A percentile compares a stretch with the other conserved stretches of the same genome.
Evolutionary conservation across 2,888 invertebrate species (phyloP).

Genomic region (Laspeyria flexula): DNA sequence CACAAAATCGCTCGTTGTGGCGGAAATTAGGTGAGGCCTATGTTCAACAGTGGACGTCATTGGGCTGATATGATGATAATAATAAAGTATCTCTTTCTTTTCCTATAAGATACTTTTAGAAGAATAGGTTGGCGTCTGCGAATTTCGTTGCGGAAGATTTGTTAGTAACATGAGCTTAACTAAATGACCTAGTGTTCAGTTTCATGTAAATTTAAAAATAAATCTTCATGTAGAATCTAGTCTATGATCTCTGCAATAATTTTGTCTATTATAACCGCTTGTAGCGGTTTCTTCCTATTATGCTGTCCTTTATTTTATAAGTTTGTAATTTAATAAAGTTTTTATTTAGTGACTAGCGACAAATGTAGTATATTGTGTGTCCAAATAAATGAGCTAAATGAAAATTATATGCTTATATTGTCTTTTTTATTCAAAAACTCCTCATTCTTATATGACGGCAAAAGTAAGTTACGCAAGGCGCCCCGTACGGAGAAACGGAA

Average conservation of each 20-base stretch:
- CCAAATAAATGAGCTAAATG: constrained; percentile 37
- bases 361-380: constrained; percentile 34
- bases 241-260: constrained; percentile 83
- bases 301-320: constrained; percentile 63
- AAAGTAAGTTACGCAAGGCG: too few relatives aligned
- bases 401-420: constrained; percentile 4
- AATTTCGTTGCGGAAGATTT: too few relatives aligned
- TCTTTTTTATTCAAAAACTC: not conserved
- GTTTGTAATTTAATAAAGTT: constrained; percentile 34
- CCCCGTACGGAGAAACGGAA: too few relatives aligned
- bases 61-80: too few relatives aligned
- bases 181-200: not conserved
- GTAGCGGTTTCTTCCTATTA: constrained; percentile 61
- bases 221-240: constrained; percentile 73
- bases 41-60: too few relatives aligned
- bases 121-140: too few relatives aligned
- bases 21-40: too few relatives aligned
- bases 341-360: constrained; percentile 32
- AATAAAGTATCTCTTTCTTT: too few relatives aligned
- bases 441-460: not conserved
- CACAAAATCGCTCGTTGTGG: too few relatives aligned
- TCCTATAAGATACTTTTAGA: too few relatives aligned
- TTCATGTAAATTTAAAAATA: constrained; percentile 2
- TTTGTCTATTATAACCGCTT: constrained; percentile 38
- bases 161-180: not conserved